Percentiles rank a stretch among this genome's conserved stretches.
Conservation (phyloP, 2,113 vertebrate genomes). For the Cardinalis cardinalis region DNA sequence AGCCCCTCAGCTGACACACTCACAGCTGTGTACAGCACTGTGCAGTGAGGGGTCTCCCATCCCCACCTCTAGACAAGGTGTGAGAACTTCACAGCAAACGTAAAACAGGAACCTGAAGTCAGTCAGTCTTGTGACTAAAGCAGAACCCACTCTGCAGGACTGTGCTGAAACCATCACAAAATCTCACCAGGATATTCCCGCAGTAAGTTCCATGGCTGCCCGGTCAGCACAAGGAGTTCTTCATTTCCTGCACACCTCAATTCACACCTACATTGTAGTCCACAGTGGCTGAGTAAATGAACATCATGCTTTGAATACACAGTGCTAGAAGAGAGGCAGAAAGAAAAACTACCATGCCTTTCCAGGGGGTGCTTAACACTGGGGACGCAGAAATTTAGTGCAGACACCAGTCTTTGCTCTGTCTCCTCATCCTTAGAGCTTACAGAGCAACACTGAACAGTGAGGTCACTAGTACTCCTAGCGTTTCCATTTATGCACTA, state of each 20-base stretch:
- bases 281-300: neutral
- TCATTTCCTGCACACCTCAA: neutral
- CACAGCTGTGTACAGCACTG: neutral
- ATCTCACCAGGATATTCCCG: neutral
- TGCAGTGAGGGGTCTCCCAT: neutral
- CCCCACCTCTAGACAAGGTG: neutral
- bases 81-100: neutral
- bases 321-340: neutral
- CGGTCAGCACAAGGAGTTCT: neutral
- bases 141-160: accelerated
- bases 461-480: neutral
- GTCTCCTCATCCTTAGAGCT: neutral
- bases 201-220: neutral
- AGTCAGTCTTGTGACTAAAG: neutral
- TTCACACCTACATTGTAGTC: neutral
- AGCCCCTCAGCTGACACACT: neutral
- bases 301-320: neutral
- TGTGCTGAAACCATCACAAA: neutral
- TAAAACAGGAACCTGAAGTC: neutral
- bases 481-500: neutral
- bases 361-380: neutral
- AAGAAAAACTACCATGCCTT: neutral
- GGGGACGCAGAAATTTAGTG: neutral
- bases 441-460: neutral
- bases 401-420: neutral